Percentiles rank a stretch among this genome's conserved stretches.
Conservation (phyloP, 2,113 vertebrate species). For the Oreochromis spilurus region DNA sequence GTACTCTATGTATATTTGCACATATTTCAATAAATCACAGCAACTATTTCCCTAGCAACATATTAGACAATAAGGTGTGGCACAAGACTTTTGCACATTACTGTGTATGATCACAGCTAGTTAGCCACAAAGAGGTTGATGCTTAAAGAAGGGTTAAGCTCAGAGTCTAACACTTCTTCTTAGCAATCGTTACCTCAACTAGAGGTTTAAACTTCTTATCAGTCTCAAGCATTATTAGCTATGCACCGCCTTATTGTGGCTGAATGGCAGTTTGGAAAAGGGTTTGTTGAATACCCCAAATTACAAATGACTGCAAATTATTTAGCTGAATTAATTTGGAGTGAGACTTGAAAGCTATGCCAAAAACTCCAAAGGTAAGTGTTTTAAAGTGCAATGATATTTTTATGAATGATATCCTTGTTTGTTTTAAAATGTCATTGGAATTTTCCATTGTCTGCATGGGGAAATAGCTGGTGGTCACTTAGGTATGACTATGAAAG, state of each 20-base stretch:
- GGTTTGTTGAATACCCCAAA: not conserved
- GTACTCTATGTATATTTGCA: not conserved
- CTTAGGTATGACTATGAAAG: conserved; percentile 20
- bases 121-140: not conserved
- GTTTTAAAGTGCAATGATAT: conserved; percentile 19
- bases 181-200: not conserved
- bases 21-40: not conserved
- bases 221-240: not conserved
- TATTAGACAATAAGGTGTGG: not conserved
- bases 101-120: not conserved
- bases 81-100: not conserved
- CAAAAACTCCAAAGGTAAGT: conserved; percentile 14
- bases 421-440: conserved; percentile 22
- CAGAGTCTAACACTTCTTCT: not conserved
- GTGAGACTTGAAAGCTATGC: conserved; percentile 8
- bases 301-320: not conserved
- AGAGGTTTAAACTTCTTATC: not conserved
- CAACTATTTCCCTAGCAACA: not conserved
- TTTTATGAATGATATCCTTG: conserved; percentile 23
- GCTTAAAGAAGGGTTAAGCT: not conserved
- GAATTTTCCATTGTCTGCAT: conserved; percentile 52
- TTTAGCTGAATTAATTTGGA: not conserved
- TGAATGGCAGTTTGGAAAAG: not conserved
- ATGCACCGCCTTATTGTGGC: not conserved
- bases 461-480: conserved; percentile 14